phyloP scores from a whole-genome alignment of 92 coral and sea anemone genomes.

The Metridium senile region DNA sequence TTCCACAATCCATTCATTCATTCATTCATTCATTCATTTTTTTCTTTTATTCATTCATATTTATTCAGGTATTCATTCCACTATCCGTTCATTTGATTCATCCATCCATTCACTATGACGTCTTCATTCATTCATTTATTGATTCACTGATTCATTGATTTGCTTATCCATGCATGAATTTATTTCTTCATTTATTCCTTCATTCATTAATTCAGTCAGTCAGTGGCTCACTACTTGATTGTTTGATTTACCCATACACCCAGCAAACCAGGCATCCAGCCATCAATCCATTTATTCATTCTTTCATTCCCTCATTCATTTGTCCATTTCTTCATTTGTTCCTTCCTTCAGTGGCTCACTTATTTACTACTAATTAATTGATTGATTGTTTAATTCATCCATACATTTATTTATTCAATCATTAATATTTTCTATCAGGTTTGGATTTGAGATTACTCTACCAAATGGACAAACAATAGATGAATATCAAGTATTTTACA shows the following conservation, averaged over 20 bases:
- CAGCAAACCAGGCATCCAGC: too few species aligned
- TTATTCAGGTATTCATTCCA: background rate
- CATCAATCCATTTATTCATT: too few species aligned
- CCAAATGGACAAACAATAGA: slow-evolving; percentile 46
- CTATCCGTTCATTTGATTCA: background rate
- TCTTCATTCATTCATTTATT: background rate
- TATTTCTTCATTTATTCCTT: too few species aligned
- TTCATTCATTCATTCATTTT: background rate
- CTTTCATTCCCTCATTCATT: too few species aligned
- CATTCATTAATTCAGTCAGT: too few species aligned
- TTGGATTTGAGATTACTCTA: slow-evolving; percentile 81
- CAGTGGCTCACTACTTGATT: too few species aligned
- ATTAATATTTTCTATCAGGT: slow-evolving; percentile 35
- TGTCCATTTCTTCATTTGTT: too few species aligned
- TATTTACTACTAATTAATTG: too few species aligned
- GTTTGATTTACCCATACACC: too few species aligned
- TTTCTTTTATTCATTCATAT: background rate
- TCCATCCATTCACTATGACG: background rate
- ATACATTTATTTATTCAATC: background rate
- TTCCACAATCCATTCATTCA: background rate
- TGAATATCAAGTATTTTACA: slow-evolving; percentile 78
- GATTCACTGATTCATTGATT: background rate
- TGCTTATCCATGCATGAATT: background rate
- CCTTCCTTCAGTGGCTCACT: too few species aligned
- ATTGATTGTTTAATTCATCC: too few species aligned